These are phyloP conservation scores for Acronicta alni DNA, from an alignment of 2,888 invertebrate genomes.

Conservation along the genomic window DNA sequence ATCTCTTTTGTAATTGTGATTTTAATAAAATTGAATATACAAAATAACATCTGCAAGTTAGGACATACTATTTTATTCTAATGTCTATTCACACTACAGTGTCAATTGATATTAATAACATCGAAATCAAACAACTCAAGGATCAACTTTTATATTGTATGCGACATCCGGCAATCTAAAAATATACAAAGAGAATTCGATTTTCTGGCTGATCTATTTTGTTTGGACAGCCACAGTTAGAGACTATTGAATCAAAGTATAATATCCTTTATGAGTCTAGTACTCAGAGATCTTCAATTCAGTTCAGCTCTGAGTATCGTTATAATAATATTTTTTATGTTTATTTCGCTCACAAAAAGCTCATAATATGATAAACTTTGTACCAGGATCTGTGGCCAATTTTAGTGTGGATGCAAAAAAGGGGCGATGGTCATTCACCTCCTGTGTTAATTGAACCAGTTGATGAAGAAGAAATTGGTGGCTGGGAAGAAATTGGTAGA, in stretches of 20 bases:
- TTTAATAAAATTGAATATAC: background rate
- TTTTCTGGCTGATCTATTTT: background rate
- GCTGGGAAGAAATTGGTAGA: too few species aligned
- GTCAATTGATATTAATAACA: slow-evolving; percentile 14
- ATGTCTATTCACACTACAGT: slow-evolving; percentile 9
- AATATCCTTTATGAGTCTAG: too few species aligned
- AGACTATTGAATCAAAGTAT: too few species aligned
- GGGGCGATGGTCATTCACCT: background rate
- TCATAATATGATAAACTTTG: background rate
- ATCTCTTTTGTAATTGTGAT: too few species aligned
- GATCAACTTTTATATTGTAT: background rate
- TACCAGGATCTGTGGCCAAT: background rate
- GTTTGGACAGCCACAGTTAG: background rate
- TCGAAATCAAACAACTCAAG: background rate
- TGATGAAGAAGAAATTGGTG: too few species aligned
- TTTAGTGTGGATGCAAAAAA: background rate
- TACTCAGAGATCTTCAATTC: too few species aligned
- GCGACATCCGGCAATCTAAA: background rate
- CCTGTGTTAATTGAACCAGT: background rate
- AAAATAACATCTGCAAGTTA: background rate
- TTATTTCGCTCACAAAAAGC: too few species aligned
- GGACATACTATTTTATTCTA: background rate
- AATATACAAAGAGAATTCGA: background rate
- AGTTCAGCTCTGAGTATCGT: too few species aligned
- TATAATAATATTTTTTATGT: too few species aligned